These are phyloP conservation scores for Drosophila teissieri DNA, from an alignment of 1,140 invertebrate species.

Conservation along the genomic window DNA sequence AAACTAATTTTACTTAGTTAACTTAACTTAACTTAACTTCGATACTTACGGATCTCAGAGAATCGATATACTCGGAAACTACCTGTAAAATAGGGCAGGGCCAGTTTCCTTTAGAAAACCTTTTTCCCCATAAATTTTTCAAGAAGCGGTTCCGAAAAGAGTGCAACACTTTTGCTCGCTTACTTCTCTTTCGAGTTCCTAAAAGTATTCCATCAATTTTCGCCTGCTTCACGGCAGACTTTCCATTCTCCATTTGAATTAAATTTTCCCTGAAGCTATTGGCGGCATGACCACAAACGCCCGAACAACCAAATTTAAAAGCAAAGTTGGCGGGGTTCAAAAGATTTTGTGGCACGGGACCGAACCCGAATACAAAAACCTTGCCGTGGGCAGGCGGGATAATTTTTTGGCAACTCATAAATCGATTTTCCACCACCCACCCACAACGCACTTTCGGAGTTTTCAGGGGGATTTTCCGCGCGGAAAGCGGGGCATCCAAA, in stretches of 20 bases:
- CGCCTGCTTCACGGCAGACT: slow-evolving; percentile 5
- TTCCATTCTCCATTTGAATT: slow-evolving; percentile 19
- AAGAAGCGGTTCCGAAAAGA: slow-evolving; percentile 20
- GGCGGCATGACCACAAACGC: slow-evolving; percentile 31
- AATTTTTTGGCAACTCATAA: slow-evolving; percentile 39
- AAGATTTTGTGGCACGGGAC: slow-evolving; percentile 37
- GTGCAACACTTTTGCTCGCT: slow-evolving; percentile 32
- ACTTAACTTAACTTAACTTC: too few species aligned
- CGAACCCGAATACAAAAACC: slow-evolving; percentile 9
- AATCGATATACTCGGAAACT: not conserved
- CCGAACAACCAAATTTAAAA: slow-evolving; percentile 39
- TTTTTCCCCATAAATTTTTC: not conserved
- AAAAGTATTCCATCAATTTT: slow-evolving; percentile 42
- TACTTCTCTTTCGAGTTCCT: slow-evolving; percentile 1
- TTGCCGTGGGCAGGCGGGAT: slow-evolving; percentile 12
- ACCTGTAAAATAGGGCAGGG: too few species aligned
- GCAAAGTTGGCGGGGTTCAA: slow-evolving; percentile 40
- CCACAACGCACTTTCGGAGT: slow-evolving; percentile 32
- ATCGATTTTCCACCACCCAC: slow-evolving; percentile 34
- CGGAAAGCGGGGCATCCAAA: not conserved
- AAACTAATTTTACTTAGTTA: too few species aligned
- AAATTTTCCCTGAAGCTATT: slow-evolving; percentile 17
- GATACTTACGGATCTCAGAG: not conserved
- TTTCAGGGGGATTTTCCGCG: slow-evolving; percentile 20
- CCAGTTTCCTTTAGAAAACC: too few species aligned